A percentile compares a stretch with the other conserved stretches of the same genome.
These are phyloP conservation scores for Varecia variegata DNA, from an alignment of 2,797 vertebrate species.

Conservation along the genomic window DNA sequence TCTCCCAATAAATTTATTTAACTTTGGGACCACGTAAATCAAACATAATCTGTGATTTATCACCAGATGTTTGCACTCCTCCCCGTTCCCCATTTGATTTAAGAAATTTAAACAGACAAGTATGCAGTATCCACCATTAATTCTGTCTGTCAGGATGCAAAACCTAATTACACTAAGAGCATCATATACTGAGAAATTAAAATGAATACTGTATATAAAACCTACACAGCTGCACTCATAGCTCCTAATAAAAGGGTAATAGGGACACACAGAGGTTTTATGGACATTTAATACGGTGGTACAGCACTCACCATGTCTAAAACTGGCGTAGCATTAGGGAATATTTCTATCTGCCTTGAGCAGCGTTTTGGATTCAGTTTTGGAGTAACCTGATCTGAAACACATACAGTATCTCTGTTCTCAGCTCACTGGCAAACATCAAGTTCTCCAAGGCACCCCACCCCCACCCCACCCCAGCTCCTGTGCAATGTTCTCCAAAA, in stretches of 20 bases:
- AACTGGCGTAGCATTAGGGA: constrained; percentile 27
- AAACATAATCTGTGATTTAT: constrained; percentile 72
- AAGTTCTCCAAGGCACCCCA: constrained; percentile 36
- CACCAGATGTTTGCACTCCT: constrained; percentile 55
- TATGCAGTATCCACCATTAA: constrained; percentile 67
- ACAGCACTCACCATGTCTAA: constrained; percentile 10
- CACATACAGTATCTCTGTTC: neutral
- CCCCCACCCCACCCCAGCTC: neutral
- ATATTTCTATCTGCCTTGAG: neutral
- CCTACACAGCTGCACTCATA: neutral
- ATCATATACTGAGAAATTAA: constrained; percentile 48
- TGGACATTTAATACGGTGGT: constrained; percentile 32
- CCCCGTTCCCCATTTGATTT: constrained; percentile 64
- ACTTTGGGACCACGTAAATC: constrained; percentile 60
- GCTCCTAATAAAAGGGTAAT: constrained; percentile 20
- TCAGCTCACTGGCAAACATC: constrained; percentile 53
- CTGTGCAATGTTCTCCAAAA: constrained; percentile 1
- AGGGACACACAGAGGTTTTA: neutral
- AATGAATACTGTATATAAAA: constrained; percentile 48
- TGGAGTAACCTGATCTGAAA: constrained; percentile 53
- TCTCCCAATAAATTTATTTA: constrained; percentile 45
- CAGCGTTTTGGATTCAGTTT: constrained; percentile 45
- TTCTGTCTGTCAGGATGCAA: constrained; percentile 52
- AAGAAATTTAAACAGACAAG: constrained; percentile 67
- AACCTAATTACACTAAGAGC: constrained; percentile 68